Conservation (phyloP, 2,797 vertebrate species). For the Darevskia nairensis region DNA sequence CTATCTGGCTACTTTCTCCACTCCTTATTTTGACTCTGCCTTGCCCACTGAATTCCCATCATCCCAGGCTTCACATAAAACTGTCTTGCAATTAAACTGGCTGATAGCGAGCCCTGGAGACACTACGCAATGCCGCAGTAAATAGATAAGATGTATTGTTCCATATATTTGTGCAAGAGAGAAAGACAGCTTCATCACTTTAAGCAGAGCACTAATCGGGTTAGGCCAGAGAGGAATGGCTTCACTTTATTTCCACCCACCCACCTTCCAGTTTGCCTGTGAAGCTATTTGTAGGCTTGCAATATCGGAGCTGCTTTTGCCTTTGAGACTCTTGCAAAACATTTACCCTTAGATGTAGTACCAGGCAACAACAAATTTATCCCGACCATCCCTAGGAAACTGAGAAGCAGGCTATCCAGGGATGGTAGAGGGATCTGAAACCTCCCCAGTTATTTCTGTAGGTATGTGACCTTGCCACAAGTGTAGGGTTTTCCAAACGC, state of each 20-base stretch:
- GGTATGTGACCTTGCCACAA: neutral
- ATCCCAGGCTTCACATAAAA: slow-evolving; percentile 48
- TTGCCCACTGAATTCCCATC: slow-evolving; percentile 47
- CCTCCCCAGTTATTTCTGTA: neutral
- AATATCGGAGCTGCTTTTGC: slow-evolving; percentile 42
- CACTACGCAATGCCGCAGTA: slow-evolving; percentile 38
- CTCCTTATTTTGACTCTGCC: slow-evolving; percentile 20
- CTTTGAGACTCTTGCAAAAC: slow-evolving; percentile 34
- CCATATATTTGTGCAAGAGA: slow-evolving; percentile 52
- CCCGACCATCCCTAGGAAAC: slow-evolving; percentile 39
- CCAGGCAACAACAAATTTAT: slow-evolving; percentile 1
- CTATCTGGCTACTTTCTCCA: slow-evolving; percentile 65
- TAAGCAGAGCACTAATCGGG: slow-evolving; percentile 50
- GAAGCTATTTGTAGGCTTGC: slow-evolving; percentile 39
- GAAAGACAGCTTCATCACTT: slow-evolving; percentile 54
- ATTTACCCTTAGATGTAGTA: slow-evolving; percentile 26
- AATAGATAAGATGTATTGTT: slow-evolving; percentile 61
- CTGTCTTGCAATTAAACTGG: slow-evolving; percentile 55
- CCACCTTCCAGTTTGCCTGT: slow-evolving; percentile 23
- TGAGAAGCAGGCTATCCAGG: neutral
- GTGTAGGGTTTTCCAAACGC: neutral
- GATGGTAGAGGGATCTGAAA: too few species aligned
- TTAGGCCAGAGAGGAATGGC: slow-evolving; percentile 53
- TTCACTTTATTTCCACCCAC: slow-evolving; percentile 30
- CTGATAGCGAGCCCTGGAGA: slow-evolving; percentile 58